A percentile compares a stretch with the other conserved stretches of the same genome.
phyloP scores from a whole-genome alignment of 2,797 vertebrate genomes.

The Perodicticus potto region DNA sequence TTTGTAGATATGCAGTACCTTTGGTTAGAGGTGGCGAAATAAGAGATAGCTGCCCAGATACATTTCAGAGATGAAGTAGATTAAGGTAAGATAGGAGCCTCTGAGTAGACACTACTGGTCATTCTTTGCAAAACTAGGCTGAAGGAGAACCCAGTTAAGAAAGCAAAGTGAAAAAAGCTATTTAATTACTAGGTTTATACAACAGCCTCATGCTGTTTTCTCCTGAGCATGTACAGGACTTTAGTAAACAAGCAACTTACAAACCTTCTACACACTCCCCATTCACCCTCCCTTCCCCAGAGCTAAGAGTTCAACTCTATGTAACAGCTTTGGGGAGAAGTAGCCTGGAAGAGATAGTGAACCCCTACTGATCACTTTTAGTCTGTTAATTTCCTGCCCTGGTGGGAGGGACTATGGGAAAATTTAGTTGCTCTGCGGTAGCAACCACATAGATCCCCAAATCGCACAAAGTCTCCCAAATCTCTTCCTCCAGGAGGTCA shows the following conservation, averaged over 20 bases:
- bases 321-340: not conserved
- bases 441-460: not conserved
- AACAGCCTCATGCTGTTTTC: slow-evolving; percentile 41
- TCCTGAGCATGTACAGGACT: slow-evolving; percentile 1
- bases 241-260: slow-evolving; percentile 36
- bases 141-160: not conserved
- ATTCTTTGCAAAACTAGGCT: not conserved
- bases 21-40: not conserved
- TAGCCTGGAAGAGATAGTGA: slow-evolving; percentile 6
- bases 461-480: slow-evolving; percentile 4
- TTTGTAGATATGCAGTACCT: not conserved
- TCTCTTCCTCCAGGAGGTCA: slow-evolving; percentile 32
- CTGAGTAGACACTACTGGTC: not conserved
- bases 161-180: slow-evolving; percentile 11
- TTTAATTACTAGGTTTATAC: slow-evolving; percentile 48
- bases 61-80: slow-evolving; percentile 19
- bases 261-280: slow-evolving; percentile 3
- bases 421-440: not conserved
- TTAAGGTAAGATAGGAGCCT: not conserved
- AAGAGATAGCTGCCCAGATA: slow-evolving; percentile 24
- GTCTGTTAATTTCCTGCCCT: slow-evolving; percentile 1
- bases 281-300: not conserved
- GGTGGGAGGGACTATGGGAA: not conserved
- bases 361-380: not conserved
- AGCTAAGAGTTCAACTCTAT: not conserved